Evolutionary conservation across 2,113 vertebrate species (phyloP).

Genomic region (Opisthocomus hoazin): DNA sequence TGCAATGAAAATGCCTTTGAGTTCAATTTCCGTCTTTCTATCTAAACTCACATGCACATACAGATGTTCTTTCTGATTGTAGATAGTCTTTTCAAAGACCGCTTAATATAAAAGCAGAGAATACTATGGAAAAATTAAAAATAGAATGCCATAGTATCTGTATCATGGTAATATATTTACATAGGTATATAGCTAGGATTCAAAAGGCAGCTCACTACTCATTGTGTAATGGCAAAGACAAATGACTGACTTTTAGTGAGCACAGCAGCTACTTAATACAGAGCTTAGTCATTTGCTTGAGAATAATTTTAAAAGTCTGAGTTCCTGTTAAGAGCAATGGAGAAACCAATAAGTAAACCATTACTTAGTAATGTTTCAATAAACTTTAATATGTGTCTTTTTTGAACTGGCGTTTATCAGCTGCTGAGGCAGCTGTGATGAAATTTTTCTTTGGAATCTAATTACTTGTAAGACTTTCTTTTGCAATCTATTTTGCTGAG

Average conservation of each 20-base stretch:
- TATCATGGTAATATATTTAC: not conserved
- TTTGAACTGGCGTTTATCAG: not conserved
- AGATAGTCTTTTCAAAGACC: not conserved
- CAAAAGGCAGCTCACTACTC: not conserved
- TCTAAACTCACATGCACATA: not conserved
- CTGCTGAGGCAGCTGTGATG: not conserved
- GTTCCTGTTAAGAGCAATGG: not conserved
- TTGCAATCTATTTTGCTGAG: not conserved
- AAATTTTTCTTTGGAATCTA: not conserved
- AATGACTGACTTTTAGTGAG: not conserved
- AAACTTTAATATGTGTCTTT: not conserved
- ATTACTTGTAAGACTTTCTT: not conserved
- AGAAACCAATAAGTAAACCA: not conserved
- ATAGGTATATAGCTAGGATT: not conserved
- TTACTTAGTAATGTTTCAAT: not conserved
- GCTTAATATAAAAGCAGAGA: not conserved
- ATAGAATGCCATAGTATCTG: not conserved
- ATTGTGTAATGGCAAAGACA: not conserved
- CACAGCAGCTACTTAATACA: not conserved
- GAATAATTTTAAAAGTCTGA: not conserved
- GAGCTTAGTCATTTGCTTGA: not conserved
- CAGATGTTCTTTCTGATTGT: not conserved
- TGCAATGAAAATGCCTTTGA: not conserved
- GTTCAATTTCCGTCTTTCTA: not conserved
- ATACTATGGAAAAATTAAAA: not conserved